Evolutionary conservation across 2,888 invertebrate species (phyloP).

Genomic region (Drosophila mettleri): DNA sequence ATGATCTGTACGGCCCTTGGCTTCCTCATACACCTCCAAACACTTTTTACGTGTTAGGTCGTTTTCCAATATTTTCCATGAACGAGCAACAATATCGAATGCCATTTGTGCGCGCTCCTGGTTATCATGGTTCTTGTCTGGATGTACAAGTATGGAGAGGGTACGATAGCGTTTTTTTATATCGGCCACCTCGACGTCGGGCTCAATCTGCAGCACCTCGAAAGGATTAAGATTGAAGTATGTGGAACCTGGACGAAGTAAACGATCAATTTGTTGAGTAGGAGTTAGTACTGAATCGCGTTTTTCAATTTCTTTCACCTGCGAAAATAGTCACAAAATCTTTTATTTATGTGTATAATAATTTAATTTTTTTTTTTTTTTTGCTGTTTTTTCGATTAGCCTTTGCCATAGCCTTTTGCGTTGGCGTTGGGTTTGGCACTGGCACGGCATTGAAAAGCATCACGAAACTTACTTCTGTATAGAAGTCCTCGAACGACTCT

Average conservation of each 20-base stretch:
- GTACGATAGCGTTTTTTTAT: constrained; percentile 98
- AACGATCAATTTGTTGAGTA: constrained; percentile 97
- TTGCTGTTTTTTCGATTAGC: constrained; percentile 26
- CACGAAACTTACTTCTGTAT: constrained; percentile 89
- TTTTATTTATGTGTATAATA: constrained; percentile 62
- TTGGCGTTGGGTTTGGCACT: constrained; percentile 29
- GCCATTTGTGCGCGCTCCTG: constrained; percentile 96
- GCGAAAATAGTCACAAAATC: constrained; percentile 78
- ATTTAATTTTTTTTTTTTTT: constrained; percentile 21
- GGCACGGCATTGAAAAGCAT: constrained; percentile 25
- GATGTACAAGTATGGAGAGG: constrained; percentile 98
- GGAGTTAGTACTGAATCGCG: constrained; percentile 98
- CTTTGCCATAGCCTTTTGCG: constrained; percentile 31
- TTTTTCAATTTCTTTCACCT: constrained; percentile 99
- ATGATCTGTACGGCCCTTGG: constrained; percentile 96
- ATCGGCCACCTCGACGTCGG: constrained; percentile 94
- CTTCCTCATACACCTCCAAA: constrained; percentile 98
- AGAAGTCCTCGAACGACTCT: constrained; percentile 92
- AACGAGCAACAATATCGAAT: constrained; percentile 96
- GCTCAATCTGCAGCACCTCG: constrained; percentile 95
- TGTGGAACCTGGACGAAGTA: constrained; percentile 97
- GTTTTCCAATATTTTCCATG: constrained; percentile 97
- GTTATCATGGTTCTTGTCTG: constrained; percentile 99
- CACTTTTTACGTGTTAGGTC: constrained; percentile 97
- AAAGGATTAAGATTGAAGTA: constrained; percentile 99